Percentiles rank a stretch among this genome's conserved stretches.
Conservation (phyloP, 2,797 vertebrate genomes). For the Sebastes oblongus region DNA sequence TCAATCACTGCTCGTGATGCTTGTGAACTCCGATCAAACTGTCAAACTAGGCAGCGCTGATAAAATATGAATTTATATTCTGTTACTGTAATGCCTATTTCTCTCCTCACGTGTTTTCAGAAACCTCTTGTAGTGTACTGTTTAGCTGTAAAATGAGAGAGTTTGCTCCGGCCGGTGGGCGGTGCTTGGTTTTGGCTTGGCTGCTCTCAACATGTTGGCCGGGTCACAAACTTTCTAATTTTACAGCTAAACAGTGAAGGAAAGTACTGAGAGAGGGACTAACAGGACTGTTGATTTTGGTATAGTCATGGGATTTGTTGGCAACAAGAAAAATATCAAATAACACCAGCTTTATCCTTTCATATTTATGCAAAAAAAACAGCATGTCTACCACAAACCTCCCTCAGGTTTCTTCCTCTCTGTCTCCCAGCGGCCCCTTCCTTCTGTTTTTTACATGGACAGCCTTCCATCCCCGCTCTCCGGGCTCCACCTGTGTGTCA, state of each 20-base stretch:
- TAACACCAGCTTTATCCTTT: neutral
- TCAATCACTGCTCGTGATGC: no score
- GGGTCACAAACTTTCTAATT: no score
- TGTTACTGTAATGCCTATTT: no score
- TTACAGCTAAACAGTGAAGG: neutral
- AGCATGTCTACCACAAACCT: neutral
- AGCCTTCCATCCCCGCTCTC: neutral
- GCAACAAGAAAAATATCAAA: neutral
- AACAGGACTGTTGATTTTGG: neutral
- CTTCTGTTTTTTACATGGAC: neutral
- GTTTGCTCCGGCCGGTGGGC: no score
- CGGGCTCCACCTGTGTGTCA: neutral
- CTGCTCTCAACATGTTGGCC: no score
- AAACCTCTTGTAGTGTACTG: no score
- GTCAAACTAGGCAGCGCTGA: no score
- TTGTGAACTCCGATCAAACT: no score
- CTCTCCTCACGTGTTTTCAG: no score
- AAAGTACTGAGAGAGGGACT: neutral
- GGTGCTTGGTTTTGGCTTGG: no score
- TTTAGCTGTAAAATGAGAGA: no score
- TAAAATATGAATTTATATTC: no score
- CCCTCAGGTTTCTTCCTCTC: neutral
- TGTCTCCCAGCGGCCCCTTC: neutral
- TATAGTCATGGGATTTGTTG: neutral
- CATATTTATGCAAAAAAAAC: neutral